Evolutionary conservation across 2,113 vertebrate genomes (phyloP), one percentile per base, ranked within the genome.

Genomic region (Rynchops niger): DNA sequence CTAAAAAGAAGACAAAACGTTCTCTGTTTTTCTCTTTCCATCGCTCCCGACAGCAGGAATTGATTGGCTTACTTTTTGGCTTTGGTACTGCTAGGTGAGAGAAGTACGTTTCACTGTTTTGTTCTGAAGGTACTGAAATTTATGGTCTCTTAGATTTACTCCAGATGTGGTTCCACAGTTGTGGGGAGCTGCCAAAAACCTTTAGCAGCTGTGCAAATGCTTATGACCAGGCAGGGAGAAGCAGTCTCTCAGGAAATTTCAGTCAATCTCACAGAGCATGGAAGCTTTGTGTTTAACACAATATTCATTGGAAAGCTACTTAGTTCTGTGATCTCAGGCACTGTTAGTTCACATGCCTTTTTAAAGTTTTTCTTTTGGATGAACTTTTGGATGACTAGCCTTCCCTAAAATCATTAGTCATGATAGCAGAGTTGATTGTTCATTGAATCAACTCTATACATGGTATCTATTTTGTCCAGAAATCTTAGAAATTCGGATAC

Each of bases 181-280:
- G 87, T 77, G 59, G 32, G 25, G 17, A 85, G 38, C 58, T 91
- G 79, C 92, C 90, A 94, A 86, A 94, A 97, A 65, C 32, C 50
- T 88, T 93, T 70, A 82, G n/a, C 90, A 95, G 92, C 78, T 95
- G 90, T 80, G 45, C 50, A 96, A 95, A 96, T 94, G 74, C 92
- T 94, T 92, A 92, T 81, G 74, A 66, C 47, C 55, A 95, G 0
- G 26, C 49, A 86, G 74, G 53, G 79, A 93, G 66, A 93, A 73
- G 38, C 22, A 73, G 27, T 77, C 82, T 96, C 87, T 90, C 70
- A 93, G 95, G 90, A 92, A 95, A 69, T 80, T 95, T 96, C 62
- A 82, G 74, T 87, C 92, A 86, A 61, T 77, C 71, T 89, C 59
- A 42, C 22, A 80, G n/a, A 91, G 20, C 23, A 55, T 88, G 65